Evolutionary conservation across 2,113 vertebrate species (phyloP).

Genomic region (Pleuronectes platessa): DNA sequence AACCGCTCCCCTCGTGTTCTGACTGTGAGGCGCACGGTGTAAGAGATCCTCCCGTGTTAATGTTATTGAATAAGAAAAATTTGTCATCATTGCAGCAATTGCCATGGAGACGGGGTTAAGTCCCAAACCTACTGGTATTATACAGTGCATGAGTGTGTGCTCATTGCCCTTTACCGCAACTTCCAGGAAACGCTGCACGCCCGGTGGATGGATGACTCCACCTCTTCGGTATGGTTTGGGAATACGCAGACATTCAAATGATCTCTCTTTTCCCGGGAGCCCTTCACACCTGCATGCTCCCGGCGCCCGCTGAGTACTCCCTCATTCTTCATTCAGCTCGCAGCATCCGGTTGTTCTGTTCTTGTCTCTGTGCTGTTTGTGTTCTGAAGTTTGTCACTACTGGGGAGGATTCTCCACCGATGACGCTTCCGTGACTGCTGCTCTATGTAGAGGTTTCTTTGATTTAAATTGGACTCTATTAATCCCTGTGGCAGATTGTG

Average conservation of each 20-base stretch:
- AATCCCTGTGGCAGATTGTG: background rate
- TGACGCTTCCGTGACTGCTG: background rate
- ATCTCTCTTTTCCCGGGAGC: constrained; percentile 49
- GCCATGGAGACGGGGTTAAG: constrained; percentile 75
- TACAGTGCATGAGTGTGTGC: constrained; percentile 56
- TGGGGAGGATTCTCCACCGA: background rate
- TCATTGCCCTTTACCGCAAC: constrained; percentile 62
- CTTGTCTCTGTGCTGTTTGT: background rate
- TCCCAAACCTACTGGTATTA: constrained; percentile 66
- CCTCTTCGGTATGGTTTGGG: constrained; percentile 45
- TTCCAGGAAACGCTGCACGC: constrained; percentile 62
- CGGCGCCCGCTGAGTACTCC: background rate
- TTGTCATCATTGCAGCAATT: constrained; percentile 76
- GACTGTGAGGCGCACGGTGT: constrained; percentile 9
- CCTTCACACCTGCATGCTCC: constrained; percentile 25
- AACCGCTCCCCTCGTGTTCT: constrained; percentile 32
- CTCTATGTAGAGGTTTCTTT: background rate
- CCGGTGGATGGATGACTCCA: constrained; percentile 53
- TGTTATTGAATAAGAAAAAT: constrained; percentile 66
- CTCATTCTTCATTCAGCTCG: background rate
- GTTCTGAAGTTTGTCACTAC: constrained; percentile 9
- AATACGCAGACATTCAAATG: constrained; percentile 57
- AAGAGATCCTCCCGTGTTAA: constrained; percentile 33
- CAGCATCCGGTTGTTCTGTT: constrained; percentile 1
- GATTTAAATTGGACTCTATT: constrained; percentile 4